phyloP scores from a whole-genome alignment of 2,113 vertebrate genomes.

The Canis aureus region DNA sequence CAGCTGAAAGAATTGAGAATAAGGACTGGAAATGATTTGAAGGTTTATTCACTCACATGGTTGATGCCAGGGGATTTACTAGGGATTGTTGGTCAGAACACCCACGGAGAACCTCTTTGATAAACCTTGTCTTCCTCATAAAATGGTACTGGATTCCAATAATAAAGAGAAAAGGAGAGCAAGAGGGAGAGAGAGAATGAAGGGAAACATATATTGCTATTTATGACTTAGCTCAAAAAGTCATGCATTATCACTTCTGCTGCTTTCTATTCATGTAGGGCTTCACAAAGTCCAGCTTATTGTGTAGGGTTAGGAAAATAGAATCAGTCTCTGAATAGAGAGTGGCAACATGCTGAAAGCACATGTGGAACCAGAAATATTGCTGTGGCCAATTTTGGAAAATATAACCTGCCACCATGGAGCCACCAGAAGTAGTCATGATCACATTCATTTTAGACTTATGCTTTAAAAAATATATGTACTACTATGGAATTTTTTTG shows the following conservation, averaged over 20 bases:
- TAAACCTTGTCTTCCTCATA: neutral
- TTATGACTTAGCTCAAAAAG: neutral
- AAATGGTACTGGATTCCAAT: neutral
- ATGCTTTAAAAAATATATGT: neutral
- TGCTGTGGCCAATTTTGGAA: neutral
- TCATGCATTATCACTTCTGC: neutral
- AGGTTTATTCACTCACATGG: neutral
- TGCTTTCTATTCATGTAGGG: neutral
- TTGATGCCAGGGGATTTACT: neutral
- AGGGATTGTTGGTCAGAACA: neutral
- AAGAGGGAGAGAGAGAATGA: neutral
- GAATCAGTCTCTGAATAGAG: neutral
- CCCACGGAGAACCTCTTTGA: neutral
- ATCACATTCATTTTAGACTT: constrained; percentile 40
- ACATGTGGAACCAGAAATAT: neutral
- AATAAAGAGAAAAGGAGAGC: neutral
- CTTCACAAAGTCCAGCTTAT: neutral
- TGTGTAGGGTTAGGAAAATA: neutral
- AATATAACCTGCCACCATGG: neutral
- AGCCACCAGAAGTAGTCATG: neutral
- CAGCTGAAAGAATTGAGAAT: neutral
- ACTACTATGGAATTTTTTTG: constrained; percentile 19
- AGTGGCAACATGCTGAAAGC: neutral
- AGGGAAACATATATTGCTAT: neutral
- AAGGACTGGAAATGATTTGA: neutral